Evolutionary conservation across 2,113 vertebrate species (phyloP), one percentile per base, ranked within the genome.

Genomic region (Seriola aureovittata): DNA sequence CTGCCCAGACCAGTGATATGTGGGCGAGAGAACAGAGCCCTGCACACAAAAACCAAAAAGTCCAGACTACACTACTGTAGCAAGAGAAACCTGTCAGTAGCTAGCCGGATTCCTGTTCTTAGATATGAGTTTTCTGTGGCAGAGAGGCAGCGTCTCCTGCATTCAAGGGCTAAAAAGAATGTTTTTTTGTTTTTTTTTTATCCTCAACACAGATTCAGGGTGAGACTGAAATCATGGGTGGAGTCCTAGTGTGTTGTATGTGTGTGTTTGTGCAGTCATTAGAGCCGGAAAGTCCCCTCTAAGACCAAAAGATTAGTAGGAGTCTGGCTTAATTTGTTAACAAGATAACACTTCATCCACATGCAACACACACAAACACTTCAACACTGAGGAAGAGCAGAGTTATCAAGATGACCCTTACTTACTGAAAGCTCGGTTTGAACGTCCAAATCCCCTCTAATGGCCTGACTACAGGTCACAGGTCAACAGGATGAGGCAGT

Each of bases 291-390:
- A 91, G 50, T 86, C 63, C 69, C 89, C n/a, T 40, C 57, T 36
- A 23, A 78, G 60, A 25, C 46, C 29, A n/a, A 70, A 66, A 62
- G 79, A 89, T 88, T 78, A 82, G 78, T 2, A 29, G 60, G 40
- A 84, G 74, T 71, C 69, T 55, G 48, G 5, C 42, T 55, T 89
- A 86, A 93, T 88, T 91, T 85, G 84, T 88, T 91, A 91, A 91
- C 81, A 91, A 83, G 80, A 69, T 85, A 81, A 75, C 78, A 48
- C 86, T 88, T 91, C 21, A 75, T 83, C 38, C 81, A 84, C 72
- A 70, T 66, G 67, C 48, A 66, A 59, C 63, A 66, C 66, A 46
- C 42, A 81, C 25, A 54, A 4, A 77, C 40, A 73, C 73, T 66
- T 25, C 66, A 71, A 63, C 11, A 52, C 44, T 25, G 72, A 80